These are phyloP conservation scores for Copidosoma aretas DNA, from an alignment of 2,888 invertebrate genomes.

Conservation along the genomic window DNA sequence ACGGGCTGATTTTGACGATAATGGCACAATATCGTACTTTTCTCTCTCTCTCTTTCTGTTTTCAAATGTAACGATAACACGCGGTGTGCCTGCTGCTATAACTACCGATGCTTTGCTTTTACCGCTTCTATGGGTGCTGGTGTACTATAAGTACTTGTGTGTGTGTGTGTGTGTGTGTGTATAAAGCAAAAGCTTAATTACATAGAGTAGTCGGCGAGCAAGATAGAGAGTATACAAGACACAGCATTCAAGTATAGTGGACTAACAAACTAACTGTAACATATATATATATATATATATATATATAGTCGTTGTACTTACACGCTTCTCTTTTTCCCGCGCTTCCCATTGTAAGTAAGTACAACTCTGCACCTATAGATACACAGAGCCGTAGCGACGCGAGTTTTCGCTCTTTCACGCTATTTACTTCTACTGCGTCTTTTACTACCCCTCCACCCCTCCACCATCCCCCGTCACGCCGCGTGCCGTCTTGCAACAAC, in stretches of 20 bases:
- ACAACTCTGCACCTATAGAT: too few relatives aligned
- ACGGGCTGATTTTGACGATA: constrained; percentile 6
- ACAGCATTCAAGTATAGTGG: constrained; percentile 20
- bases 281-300: too few relatives aligned
- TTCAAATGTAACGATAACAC: constrained; percentile 18
- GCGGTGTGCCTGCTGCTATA: constrained; percentile 10
- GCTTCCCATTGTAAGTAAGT: not conserved
- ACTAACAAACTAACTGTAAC: too few relatives aligned
- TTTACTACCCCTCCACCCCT: too few relatives aligned
- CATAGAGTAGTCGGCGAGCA: constrained; percentile 41
- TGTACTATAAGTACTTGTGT: constrained; percentile 4
- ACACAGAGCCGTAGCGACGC: too few relatives aligned
- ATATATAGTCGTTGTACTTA: constrained; percentile 8
- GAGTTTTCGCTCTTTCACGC: constrained; percentile 25
- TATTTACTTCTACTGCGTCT: constrained; percentile 29
- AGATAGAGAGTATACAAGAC: too few relatives aligned
- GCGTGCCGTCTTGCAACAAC: too few relatives aligned
- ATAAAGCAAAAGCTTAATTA: constrained; percentile 35
- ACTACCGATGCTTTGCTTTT: too few relatives aligned
- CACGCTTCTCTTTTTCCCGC: constrained; percentile 21
- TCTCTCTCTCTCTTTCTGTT: constrained; percentile 14
- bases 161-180: not conserved
- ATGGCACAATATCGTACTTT: too few relatives aligned
- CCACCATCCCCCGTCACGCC: too few relatives aligned
- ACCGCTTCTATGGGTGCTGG: constrained; percentile 11